These are phyloP conservation scores for Lordiphosa andalusiaca DNA, from an alignment of 2,888 invertebrate genomes.

Conservation along the genomic window DNA sequence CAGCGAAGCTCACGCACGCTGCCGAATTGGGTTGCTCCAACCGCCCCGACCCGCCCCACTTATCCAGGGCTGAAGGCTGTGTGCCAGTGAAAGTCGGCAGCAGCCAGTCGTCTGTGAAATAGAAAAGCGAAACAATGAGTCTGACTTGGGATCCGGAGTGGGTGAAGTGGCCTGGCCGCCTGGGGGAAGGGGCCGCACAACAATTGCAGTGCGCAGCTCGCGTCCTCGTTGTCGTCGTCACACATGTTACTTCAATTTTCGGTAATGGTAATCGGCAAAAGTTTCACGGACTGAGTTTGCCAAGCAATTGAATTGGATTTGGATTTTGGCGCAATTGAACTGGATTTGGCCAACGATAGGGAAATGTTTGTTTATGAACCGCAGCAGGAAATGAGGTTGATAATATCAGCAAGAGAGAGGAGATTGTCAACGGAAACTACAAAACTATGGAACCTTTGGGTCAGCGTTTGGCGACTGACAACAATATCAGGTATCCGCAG, in stretches of 20 bases:
- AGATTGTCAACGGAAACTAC: neutral
- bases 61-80: constrained; percentile 43
- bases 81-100: constrained; percentile 63
- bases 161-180: constrained; percentile 45
- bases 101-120: constrained; percentile 68
- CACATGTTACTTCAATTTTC: constrained; percentile 71
- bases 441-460: constrained; percentile 1
- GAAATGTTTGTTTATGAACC: constrained; percentile 27
- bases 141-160: constrained; percentile 3
- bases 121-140: constrained; percentile 67
- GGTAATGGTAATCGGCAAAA: constrained; percentile 60
- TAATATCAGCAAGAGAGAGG: constrained; percentile 21
- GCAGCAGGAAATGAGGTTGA: constrained; percentile 18
- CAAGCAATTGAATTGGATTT: constrained; percentile 40
- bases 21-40: constrained; percentile 23
- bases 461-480: no score
- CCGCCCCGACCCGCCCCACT: constrained; percentile 17
- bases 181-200: constrained; percentile 48
- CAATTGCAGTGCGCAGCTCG: constrained; percentile 35
- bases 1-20: constrained; percentile 47
- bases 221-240: constrained; percentile 35
- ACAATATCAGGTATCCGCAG: no score
- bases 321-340: constrained; percentile 22
- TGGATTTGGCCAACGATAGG: constrained; percentile 11
- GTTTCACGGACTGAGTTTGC: constrained; percentile 23